phyloP scores from a whole-genome alignment of 2,888 invertebrate species.

The Sycophila texana region DNA sequence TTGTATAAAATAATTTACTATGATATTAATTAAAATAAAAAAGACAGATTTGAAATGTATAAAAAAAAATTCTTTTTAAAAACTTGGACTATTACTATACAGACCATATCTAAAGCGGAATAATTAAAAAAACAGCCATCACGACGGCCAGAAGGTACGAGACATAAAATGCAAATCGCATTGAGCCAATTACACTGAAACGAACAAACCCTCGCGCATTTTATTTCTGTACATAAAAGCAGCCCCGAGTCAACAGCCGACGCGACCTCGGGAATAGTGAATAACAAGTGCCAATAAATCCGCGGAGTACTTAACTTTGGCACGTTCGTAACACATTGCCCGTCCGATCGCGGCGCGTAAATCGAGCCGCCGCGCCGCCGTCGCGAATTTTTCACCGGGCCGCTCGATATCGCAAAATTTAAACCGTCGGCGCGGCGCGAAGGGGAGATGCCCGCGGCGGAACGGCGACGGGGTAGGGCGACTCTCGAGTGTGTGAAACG shows the following conservation, averaged over 20 bases:
- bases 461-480: background rate
- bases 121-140: no score
- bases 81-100: no score
- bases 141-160: no score
- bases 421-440: background rate
- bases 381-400: background rate
- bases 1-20: no score
- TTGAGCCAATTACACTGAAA: no score
- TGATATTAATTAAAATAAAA: no score
- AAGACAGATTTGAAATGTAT: no score
- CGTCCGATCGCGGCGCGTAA: background rate
- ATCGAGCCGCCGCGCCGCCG: background rate
- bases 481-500: background rate
- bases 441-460: background rate
- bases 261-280: conserved; percentile 18
- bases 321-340: conserved; percentile 10
- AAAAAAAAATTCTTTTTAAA: no score
- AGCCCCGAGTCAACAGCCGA: background rate
- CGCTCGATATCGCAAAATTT: background rate
- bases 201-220: no score
- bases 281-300: conserved; percentile 38
- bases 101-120: no score
- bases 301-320: background rate
- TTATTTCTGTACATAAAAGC: background rate
- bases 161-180: no score